Evolutionary conservation across 2,888 invertebrate genomes (phyloP).

Genomic region (Mallateleia sp.): DNA sequence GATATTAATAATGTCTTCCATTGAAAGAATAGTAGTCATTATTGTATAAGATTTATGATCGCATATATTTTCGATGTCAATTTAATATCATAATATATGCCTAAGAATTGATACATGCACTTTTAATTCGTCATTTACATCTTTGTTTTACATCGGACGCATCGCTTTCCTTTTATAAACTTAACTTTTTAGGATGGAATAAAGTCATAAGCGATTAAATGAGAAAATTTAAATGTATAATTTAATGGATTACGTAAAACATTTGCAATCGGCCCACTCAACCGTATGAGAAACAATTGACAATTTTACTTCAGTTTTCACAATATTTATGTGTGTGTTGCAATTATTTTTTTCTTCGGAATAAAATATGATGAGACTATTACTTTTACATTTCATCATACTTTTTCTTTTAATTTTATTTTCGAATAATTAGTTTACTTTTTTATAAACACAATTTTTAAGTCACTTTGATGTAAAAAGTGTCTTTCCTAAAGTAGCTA

Average conservation of each 20-base stretch:
- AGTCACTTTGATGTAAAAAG: too few relatives aligned
- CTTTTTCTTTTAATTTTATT: too few relatives aligned
- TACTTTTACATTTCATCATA: too few relatives aligned
- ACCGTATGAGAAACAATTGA: constrained; percentile 44
- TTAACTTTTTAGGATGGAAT: constrained; percentile 48
- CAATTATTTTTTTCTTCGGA: constrained; percentile 31
- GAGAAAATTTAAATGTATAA: constrained; percentile 48
- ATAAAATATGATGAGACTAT: too few relatives aligned
- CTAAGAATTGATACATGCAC: constrained; percentile 37
- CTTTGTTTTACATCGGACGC: constrained; percentile 25
- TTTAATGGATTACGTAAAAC: constrained; percentile 47
- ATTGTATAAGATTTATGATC: too few relatives aligned
- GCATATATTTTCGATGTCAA: too few relatives aligned
- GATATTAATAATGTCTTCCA: too few relatives aligned
- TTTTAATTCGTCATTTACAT: constrained; percentile 49
- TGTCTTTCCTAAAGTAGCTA: too few relatives aligned
- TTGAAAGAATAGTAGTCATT: too few relatives aligned
- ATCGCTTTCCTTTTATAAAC: constrained; percentile 34
- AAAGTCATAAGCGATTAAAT: constrained; percentile 30
- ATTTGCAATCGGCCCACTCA: constrained; percentile 26
- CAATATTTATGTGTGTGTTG: constrained; percentile 43
- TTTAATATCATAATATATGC: too few relatives aligned
- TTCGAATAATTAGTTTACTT: too few relatives aligned
- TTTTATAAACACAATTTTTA: too few relatives aligned
- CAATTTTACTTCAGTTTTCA: constrained; percentile 54